A percentile compares a stretch with the other conserved stretches of the same genome.
Conservation (phyloP, 2,888 invertebrate species). For the Megamerina dolium region DNA sequence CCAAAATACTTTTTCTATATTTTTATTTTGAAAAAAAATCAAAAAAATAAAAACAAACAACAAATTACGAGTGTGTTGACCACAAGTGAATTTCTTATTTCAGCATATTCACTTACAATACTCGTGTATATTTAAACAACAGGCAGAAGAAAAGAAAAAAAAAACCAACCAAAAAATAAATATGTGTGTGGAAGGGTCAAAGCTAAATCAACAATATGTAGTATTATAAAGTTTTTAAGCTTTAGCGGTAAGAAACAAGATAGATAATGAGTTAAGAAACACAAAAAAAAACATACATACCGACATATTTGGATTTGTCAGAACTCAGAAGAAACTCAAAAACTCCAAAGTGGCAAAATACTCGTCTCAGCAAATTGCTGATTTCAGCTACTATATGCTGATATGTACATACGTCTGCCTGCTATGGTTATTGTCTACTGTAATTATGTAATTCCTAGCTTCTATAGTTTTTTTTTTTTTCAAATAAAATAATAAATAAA, state of each 20-base stretch:
- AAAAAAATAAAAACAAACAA: no score
- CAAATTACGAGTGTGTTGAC: conserved; percentile 43
- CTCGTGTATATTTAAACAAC: conserved; percentile 22
- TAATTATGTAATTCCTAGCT: conserved; percentile 22
- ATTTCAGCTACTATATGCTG: no score
- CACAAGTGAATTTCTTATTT: conserved; percentile 36
- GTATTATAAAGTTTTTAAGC: not conserved
- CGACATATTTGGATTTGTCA: conserved; percentile 1
- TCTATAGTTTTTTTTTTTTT: conserved; percentile 9
- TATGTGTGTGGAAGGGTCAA: conserved; percentile 17
- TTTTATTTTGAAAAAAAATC: no score
- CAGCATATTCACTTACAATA: conserved; percentile 38
- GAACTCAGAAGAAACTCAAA: conserved; percentile 2
- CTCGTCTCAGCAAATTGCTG: conserved; percentile 16
- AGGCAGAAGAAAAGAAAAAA: conserved; percentile 17
- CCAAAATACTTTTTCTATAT: conserved; percentile 15
- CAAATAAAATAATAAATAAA: conserved; percentile 5
- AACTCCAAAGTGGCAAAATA: conserved; percentile 5
- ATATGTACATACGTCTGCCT: no score
- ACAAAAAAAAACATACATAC: no score
- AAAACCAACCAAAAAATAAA: conserved; percentile 7
- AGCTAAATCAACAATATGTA: conserved; percentile 10
- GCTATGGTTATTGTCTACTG: conserved; percentile 9
- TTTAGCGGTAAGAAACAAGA: not conserved
- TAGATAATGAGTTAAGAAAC: no score